Base-by-base conservation (phyloP, 2,113 vertebrate genomes). In the Oenanthe melanoleuca region DNA sequence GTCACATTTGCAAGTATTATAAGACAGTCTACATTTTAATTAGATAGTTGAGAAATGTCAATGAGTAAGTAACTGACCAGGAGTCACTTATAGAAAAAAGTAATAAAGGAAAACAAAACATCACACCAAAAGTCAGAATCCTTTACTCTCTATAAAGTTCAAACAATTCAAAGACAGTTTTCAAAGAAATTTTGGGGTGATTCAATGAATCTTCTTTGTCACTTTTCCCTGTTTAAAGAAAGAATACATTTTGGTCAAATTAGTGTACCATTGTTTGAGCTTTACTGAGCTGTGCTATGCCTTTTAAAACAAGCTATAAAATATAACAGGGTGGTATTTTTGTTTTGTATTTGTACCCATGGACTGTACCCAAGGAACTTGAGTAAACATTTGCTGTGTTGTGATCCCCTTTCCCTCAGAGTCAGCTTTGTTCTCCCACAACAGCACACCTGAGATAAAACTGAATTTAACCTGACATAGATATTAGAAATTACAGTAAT, bases 1-100 rank as follows among this genome's bases (percentile, higher is more conserved):
- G 98, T 98, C 98, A 98, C 96, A 98, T 98, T 98, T 98, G 98
- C 98, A 98, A 98, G 97, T 98, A 97, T 97, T 98, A 98, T 98
- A 95, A 97, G 92, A 96, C 53, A 84, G 84, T 83, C 61, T 96
- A 97, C 71, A 95, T 97, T 98, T 98, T 98, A 98, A 98, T 98
- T 98, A 98, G 95, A 86, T 94, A 96, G 83, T 89, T 98, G 96
- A 97, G 96, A 98, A 98, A 99, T 98, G 98, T 98, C 97, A 98
- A 82, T 93, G 95, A 97, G 87, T 64, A 96, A 97, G 73, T 85
- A 78, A 95, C 93, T 97, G 97, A 97, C 97, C 97, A 96, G 88
- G 84, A 97, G 94, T 94, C 87, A 92, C 83, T 86, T 77, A 37
- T 38, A 67, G 69, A 95, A 81, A 37, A 56, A 63, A 38, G 2